Conservation (phyloP, 1,140 invertebrate genomes). For the Drosophila subobscura region DNA sequence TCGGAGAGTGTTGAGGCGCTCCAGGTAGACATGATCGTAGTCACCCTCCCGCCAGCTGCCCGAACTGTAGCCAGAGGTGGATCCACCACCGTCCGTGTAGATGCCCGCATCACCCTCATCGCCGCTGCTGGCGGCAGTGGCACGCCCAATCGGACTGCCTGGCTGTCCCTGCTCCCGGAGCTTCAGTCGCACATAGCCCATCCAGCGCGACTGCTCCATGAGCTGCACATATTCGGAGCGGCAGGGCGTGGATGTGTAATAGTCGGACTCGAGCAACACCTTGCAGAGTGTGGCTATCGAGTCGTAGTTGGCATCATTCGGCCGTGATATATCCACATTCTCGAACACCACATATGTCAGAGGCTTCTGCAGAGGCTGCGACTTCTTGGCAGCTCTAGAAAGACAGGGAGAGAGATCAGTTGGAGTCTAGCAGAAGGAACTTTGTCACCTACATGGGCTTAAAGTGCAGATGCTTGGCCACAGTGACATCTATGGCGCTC, state of each 20-base stretch:
- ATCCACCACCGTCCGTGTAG: slow-evolving; percentile 50
- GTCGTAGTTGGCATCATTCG: slow-evolving; percentile 84
- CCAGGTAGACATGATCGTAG: slow-evolving; percentile 76
- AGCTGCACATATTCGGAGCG: slow-evolving; percentile 52
- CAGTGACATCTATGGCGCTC: slow-evolving; percentile 86
- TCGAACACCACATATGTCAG: slow-evolving; percentile 89
- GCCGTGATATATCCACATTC: slow-evolving; percentile 89
- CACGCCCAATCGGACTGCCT: slow-evolving; percentile 2
- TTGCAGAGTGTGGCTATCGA: slow-evolving; percentile 83
- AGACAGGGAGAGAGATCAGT: neutral
- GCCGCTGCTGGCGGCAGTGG: slow-evolving; percentile 1
- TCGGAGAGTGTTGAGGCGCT: slow-evolving; percentile 63
- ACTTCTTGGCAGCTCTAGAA: slow-evolving; percentile 73
- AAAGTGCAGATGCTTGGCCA: slow-evolving; percentile 77
- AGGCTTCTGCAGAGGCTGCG: slow-evolving; percentile 87
- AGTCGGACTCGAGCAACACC: slow-evolving; percentile 86
- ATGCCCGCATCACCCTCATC: slow-evolving; percentile 20
- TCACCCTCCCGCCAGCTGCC: slow-evolving; percentile 38
- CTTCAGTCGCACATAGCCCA: slow-evolving; percentile 76
- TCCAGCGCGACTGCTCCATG: slow-evolving; percentile 71
- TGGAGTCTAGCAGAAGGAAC: neutral
- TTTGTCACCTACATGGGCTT: slow-evolving; percentile 57
- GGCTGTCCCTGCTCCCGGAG: slow-evolving; percentile 50
- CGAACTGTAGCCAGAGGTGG: slow-evolving; percentile 72
- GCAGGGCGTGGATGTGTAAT: slow-evolving; percentile 61